Evolutionary conservation across 2,113 vertebrate genomes (phyloP).

Genomic region (Corynorhinus townsendii): DNA sequence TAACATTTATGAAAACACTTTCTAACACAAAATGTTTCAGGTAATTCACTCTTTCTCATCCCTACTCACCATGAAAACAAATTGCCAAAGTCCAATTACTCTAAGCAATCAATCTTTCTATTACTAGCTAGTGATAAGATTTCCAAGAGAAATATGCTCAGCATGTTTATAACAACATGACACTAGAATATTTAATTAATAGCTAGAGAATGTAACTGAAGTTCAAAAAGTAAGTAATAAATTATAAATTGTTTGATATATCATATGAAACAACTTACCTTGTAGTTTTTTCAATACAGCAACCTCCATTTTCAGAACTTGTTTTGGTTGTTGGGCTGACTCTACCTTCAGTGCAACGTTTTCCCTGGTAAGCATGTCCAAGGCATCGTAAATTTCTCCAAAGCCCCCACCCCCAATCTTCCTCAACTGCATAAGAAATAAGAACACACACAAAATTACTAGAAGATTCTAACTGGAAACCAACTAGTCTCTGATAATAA

Average conservation of each 20-base stretch:
- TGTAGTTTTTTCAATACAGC: slow-evolving; percentile 98
- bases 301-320: slow-evolving; percentile 99
- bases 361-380: slow-evolving; percentile 93
- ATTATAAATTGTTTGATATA: background rate
- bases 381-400: slow-evolving; percentile 98
- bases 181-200: slow-evolving; percentile 8
- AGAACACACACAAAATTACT: slow-evolving; percentile 48
- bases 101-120: background rate
- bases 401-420: slow-evolving; percentile 99
- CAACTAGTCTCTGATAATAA: slow-evolving; percentile 26
- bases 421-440: slow-evolving; percentile 84
- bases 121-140: slow-evolving; percentile 7
- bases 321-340: slow-evolving; percentile 98
- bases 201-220: background rate
- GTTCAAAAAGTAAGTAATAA: slow-evolving; percentile 24
- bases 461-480: slow-evolving; percentile 46
- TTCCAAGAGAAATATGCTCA: slow-evolving; percentile 45
- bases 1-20: background rate
- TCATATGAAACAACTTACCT: slow-evolving; percentile 82
- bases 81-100: slow-evolving; percentile 17
- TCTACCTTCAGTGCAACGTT: slow-evolving; percentile 98
- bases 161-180: background rate
- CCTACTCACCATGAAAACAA: background rate
- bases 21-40: slow-evolving; percentile 15
- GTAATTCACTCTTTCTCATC: background rate